These are phyloP conservation scores for Pristionchus exspectatus DNA, from an alignment of 2,888 invertebrate genomes.

Conservation along the genomic window DNA sequence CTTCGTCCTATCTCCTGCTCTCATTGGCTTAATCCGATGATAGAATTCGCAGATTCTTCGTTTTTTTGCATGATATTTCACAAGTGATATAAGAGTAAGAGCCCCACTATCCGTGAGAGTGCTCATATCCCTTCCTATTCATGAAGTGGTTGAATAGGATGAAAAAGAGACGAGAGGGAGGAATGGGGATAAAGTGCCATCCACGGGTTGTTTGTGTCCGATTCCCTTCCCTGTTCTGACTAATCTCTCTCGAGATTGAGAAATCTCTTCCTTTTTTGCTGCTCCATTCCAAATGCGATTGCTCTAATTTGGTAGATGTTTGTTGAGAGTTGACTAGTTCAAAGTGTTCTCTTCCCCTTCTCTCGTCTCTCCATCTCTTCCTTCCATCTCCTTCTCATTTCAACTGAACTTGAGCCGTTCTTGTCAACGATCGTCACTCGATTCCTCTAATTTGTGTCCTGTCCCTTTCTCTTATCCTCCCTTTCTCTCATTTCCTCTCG, in stretches of 20 bases:
- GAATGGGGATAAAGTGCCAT: neutral
- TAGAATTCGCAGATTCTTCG: neutral
- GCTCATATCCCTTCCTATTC: neutral
- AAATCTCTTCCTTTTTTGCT: constrained; percentile 12
- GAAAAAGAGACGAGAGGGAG: neutral
- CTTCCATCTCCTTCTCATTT: neutral
- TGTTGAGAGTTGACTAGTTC: constrained; percentile 8
- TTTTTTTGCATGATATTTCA: neutral
- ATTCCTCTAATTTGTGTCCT: constrained; percentile 8
- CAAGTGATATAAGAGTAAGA: neutral
- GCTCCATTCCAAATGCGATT: neutral
- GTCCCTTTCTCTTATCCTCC: neutral
- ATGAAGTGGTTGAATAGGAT: constrained; percentile 17
- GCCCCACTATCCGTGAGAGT: neutral
- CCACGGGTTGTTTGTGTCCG: neutral
- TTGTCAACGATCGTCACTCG: constrained; percentile 15
- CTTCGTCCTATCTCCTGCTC: neutral
- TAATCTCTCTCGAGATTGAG: constrained; percentile 16
- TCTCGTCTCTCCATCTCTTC: constrained; percentile 16
- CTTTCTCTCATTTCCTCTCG: constrained; percentile 11
- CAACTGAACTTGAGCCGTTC: constrained; percentile 9
- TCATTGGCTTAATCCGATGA: neutral
- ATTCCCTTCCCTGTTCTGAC: neutral
- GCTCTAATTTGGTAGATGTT: constrained; percentile 32
- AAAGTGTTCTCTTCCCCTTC: neutral